These are phyloP conservation scores for Aporrectodea caliginosa DNA, from an alignment of 1,140 invertebrate species.

Conservation along the genomic window DNA sequence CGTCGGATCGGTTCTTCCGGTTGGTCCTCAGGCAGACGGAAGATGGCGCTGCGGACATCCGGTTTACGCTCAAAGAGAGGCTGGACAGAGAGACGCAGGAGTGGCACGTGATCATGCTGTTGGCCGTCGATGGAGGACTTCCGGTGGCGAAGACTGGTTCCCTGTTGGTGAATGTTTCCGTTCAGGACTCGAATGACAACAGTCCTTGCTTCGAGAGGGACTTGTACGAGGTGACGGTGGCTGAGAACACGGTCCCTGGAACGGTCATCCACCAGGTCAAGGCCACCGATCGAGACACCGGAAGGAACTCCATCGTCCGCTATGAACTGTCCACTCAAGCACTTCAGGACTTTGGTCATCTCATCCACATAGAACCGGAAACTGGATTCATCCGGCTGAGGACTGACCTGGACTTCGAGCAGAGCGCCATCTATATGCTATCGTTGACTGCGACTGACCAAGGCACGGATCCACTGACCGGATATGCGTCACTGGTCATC, in stretches of 20 bases:
- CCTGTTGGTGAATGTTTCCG: conserved; percentile 1
- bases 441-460: conserved; percentile 33
- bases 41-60: conserved; percentile 7
- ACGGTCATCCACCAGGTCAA: background rate
- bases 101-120: background rate
- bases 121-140: conserved; percentile 17
- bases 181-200: conserved; percentile 23
- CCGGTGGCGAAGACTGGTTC: conserved; percentile 3
- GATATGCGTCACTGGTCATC: conserved; percentile 11
- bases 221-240: conserved; percentile 43
- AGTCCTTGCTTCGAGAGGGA: conserved; percentile 31
- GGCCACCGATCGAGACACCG: conserved; percentile 18
- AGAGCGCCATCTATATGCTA: background rate
- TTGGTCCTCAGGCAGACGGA: background rate
- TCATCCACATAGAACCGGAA: background rate
- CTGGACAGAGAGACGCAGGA: conserved; percentile 18
- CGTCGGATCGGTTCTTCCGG: conserved; percentile 9
- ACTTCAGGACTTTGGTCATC: background rate
- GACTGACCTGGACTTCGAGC: background rate
- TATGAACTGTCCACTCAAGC: background rate
- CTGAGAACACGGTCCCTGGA: background rate
- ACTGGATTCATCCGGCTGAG: conserved; percentile 16
- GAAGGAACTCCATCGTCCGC: background rate
- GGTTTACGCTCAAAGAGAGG: background rate
- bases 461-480: background rate